phyloP scores from a whole-genome alignment of 2,888 invertebrate species.

The Drosophila macrothrix region DNA sequence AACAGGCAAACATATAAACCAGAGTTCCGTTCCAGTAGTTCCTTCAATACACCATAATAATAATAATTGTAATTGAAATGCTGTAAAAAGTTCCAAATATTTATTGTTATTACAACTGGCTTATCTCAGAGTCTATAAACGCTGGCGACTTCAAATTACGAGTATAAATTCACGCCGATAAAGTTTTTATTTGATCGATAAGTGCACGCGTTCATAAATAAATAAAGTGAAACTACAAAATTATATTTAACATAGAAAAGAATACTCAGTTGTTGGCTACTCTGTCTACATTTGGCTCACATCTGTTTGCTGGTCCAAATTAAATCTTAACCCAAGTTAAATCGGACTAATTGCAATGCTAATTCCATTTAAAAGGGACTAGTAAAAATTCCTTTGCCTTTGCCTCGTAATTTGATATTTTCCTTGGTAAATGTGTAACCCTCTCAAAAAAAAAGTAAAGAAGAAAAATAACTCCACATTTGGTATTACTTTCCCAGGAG shows the following conservation, averaged over 20 bases:
- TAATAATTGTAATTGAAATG: not conserved
- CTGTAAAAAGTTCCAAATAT: not conserved
- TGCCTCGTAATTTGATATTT: slow-evolving; percentile 62
- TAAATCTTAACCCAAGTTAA: slow-evolving; percentile 12
- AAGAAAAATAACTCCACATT: not conserved
- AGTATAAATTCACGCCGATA: not conserved
- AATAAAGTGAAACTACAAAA: not conserved
- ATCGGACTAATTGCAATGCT: slow-evolving; percentile 57
- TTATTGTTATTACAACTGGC: not conserved
- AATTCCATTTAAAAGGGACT: slow-evolving; percentile 17
- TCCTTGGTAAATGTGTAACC: slow-evolving; percentile 28
- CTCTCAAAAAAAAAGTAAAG: not conserved
- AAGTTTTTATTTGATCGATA: no score
- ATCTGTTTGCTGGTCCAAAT: slow-evolving; percentile 6
- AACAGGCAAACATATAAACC: not conserved
- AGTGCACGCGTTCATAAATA: no score
- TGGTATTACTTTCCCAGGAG: slow-evolving; percentile 43
- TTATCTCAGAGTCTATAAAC: not conserved
- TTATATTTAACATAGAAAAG: not conserved
- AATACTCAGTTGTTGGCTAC: not conserved
- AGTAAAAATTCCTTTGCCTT: slow-evolving; percentile 9
- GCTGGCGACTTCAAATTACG: not conserved
- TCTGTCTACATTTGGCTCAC: slow-evolving; percentile 4
- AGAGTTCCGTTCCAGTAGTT: not conserved
- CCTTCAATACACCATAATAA: no score